Evolutionary conservation across 1,140 invertebrate species (phyloP).

Genomic region (Luehdorfia chinensis): DNA sequence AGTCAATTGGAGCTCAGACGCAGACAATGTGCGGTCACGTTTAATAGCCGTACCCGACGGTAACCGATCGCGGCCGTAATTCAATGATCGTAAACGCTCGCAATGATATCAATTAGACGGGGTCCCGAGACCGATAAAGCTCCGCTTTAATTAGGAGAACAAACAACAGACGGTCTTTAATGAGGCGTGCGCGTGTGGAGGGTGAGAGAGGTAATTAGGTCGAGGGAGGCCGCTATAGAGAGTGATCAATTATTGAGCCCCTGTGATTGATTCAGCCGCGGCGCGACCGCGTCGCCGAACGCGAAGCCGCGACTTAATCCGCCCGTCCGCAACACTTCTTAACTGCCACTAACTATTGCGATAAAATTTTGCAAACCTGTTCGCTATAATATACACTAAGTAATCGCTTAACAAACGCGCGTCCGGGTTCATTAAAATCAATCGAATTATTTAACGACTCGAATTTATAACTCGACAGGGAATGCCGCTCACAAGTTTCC

Average conservation of each 20-base stretch:
- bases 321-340: no score
- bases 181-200: constrained; percentile 62
- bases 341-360: no score
- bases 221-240: constrained; percentile 41
- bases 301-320: no score
- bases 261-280: constrained; percentile 56
- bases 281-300: constrained; percentile 7
- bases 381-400: no score
- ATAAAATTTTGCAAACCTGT: no score
- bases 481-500: no score
- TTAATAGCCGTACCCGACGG: constrained; percentile 56
- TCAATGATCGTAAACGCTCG: constrained; percentile 70
- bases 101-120: constrained; percentile 73
- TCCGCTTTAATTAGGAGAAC: constrained; percentile 73
- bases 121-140: constrained; percentile 61
- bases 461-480: no score
- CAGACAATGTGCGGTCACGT: constrained; percentile 65
- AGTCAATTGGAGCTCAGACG: constrained; percentile 55
- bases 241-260: constrained; percentile 61
- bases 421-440: no score
- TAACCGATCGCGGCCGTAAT: constrained; percentile 60
- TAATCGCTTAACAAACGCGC: no score
- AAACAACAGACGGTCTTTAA: constrained; percentile 71
- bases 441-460: no score
- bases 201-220: constrained; percentile 58